Conservation (phyloP, 1,140 invertebrate species). For the Bradysia coprophila region DNA sequence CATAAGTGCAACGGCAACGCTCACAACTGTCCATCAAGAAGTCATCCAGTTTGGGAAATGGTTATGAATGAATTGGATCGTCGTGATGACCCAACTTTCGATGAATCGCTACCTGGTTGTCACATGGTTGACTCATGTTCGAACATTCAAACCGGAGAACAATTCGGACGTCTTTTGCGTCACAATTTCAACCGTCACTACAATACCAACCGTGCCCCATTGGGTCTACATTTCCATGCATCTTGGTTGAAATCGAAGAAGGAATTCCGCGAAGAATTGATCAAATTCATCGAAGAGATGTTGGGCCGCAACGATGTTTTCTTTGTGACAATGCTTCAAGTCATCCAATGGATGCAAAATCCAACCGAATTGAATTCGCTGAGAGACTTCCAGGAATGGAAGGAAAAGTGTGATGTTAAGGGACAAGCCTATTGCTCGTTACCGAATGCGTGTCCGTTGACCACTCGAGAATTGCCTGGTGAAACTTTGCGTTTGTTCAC, state of each 20-base stretch:
- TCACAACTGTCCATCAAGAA: conserved; percentile 76
- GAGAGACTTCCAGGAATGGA: conserved; percentile 86
- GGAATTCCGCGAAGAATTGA: conserved; percentile 78
- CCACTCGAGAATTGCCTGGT: conserved; percentile 75
- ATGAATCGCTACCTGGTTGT: conserved; percentile 79
- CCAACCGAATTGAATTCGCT: conserved; percentile 74
- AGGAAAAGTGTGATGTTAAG: conserved; percentile 88
- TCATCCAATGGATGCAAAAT: conserved; percentile 95
- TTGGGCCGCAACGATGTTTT: conserved; percentile 77
- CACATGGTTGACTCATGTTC: conserved; percentile 89
- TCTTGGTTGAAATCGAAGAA: conserved; percentile 90
- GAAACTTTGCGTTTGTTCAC: conserved; percentile 84
- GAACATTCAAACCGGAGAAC: conserved; percentile 75
- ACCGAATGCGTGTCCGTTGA: conserved; percentile 77
- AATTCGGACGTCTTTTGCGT: conserved; percentile 67
- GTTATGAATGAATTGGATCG: conserved; percentile 89
- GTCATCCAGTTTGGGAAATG: conserved; percentile 89
- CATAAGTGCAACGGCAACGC: conserved; percentile 88
- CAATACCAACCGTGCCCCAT: conserved; percentile 76
- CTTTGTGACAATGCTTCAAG: conserved; percentile 84
- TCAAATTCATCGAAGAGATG: conserved; percentile 90
- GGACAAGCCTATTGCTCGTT: conserved; percentile 82
- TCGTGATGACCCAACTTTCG: conserved; percentile 77
- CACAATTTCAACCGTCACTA: conserved; percentile 92
- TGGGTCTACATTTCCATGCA: conserved; percentile 90